Percentiles rank a stretch among this genome's conserved stretches.
These are phyloP conservation scores for Penaeus monodon DNA, from an alignment of 2,888 invertebrate species.

Conservation along the genomic window DNA sequence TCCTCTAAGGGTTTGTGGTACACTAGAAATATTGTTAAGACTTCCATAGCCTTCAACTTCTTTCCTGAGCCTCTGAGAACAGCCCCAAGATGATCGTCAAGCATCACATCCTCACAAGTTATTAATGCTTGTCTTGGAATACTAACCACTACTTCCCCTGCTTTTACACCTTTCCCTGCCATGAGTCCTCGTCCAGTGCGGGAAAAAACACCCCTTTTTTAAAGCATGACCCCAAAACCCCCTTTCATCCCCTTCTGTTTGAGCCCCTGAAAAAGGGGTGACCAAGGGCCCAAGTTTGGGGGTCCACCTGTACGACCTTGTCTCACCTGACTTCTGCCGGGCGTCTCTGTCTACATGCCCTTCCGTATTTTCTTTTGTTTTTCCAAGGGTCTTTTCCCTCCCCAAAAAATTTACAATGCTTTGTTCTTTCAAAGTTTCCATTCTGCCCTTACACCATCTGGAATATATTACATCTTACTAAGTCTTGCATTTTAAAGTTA, in stretches of 20 bases:
- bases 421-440: too few species aligned
- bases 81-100: constrained; percentile 17
- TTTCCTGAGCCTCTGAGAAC: constrained; percentile 26
- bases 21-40: constrained; percentile 81
- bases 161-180: constrained; percentile 74
- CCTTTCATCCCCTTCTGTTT: background rate
- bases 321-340: background rate
- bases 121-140: constrained; percentile 74
- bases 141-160: constrained; percentile 74
- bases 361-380: constrained; percentile 7
- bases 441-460: too few species aligned
- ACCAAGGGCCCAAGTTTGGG: constrained; percentile 34
- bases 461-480: too few species aligned
- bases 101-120: constrained; percentile 68
- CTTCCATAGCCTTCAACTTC: constrained; percentile 76
- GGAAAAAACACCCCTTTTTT: constrained; percentile 75
- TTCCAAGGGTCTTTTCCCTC: too few species aligned
- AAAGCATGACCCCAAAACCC: constrained; percentile 72
- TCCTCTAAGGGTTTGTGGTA: constrained; percentile 76
- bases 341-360: constrained; percentile 45
- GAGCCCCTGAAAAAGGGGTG: constrained; percentile 48
- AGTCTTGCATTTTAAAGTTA: too few species aligned
- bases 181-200: constrained; percentile 82
- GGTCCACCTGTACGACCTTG: constrained; percentile 1
- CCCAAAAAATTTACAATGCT: too few species aligned